A percentile compares a stretch with the other conserved stretches of the same genome.
Conservation (phyloP, 1,140 invertebrate genomes). For the Watersipora subatra region DNA sequence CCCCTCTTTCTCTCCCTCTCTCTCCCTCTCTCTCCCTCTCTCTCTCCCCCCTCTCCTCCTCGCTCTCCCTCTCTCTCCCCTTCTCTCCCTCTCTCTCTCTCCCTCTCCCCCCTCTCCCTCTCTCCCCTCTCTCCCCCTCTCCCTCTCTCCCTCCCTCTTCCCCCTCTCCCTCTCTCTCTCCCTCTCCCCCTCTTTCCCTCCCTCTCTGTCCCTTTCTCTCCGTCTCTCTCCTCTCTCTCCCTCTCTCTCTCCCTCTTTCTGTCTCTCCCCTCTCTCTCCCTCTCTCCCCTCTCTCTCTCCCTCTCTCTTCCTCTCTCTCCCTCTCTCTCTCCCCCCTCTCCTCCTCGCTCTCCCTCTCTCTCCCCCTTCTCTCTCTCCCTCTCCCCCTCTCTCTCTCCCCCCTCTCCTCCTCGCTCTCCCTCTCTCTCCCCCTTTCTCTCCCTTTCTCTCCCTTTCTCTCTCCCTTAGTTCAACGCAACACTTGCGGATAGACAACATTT, state of each 20-base stretch:
- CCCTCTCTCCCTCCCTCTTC: constrained; percentile 41
- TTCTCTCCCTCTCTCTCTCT: constrained; percentile 21
- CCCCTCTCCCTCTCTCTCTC: constrained; percentile 13
- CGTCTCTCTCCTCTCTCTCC: background rate
- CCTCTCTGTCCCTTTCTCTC: no score
- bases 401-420: no score
- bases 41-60: constrained; percentile 4
- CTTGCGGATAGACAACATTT: no score
- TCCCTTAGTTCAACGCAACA: no score
- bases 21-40: background rate
- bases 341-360: no score
- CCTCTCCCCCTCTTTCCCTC: constrained; percentile 8
- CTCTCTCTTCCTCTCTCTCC: constrained; percentile 39
- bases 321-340: constrained; percentile 33
- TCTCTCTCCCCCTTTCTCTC: background rate
- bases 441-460: no score
- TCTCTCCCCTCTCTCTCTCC: constrained; percentile 6
- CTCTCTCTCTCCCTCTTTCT: background rate
- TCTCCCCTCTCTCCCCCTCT: constrained; percentile 31
- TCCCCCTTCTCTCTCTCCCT: background rate
- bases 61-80: no score
- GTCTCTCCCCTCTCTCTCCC: constrained; percentile 2
- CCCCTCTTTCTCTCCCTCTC: no score
- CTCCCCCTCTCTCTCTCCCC: background rate
- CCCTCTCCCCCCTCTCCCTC: constrained; percentile 7